Evolutionary conservation across 2,113 vertebrate species (phyloP).

Genomic region (Trogon melanurus): DNA sequence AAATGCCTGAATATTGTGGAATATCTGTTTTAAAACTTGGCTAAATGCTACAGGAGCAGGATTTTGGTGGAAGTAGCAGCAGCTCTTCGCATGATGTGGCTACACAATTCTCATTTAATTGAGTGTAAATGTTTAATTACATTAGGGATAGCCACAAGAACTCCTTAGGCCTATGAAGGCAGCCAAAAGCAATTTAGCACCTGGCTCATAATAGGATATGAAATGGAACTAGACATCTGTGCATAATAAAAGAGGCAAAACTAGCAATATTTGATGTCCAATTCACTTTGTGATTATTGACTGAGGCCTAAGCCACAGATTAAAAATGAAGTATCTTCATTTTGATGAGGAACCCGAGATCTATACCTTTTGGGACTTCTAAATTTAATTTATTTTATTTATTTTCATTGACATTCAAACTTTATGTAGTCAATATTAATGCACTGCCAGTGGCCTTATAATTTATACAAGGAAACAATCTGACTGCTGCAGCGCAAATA

Average conservation of each 20-base stretch:
- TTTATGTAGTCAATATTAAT: neutral
- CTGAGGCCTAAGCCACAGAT: neutral
- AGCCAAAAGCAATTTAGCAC: slow-evolving; percentile 64
- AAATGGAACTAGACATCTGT: slow-evolving; percentile 65
- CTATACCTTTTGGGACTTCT: neutral
- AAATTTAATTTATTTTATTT: neutral
- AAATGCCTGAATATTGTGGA: neutral
- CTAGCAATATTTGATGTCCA: neutral
- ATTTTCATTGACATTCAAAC: neutral
- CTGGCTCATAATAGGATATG: slow-evolving; percentile 41
- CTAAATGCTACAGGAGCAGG: neutral
- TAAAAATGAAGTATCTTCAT: neutral
- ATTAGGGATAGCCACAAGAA: slow-evolving; percentile 47
- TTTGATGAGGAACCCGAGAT: neutral
- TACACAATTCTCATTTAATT: slow-evolving; percentile 48
- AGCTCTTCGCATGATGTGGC: neutral
- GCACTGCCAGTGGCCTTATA: neutral
- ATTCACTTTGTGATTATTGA: neutral
- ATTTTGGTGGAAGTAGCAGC: neutral
- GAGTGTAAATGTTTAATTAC: slow-evolving; percentile 67
- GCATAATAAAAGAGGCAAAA: slow-evolving; percentile 48
- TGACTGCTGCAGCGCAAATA: neutral
- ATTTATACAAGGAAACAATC: neutral
- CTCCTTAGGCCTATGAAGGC: slow-evolving; percentile 15
- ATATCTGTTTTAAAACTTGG: neutral